phyloP scores from a whole-genome alignment of 2,888 invertebrate genomes.

The Ganaspis brasiliensis region DNA sequence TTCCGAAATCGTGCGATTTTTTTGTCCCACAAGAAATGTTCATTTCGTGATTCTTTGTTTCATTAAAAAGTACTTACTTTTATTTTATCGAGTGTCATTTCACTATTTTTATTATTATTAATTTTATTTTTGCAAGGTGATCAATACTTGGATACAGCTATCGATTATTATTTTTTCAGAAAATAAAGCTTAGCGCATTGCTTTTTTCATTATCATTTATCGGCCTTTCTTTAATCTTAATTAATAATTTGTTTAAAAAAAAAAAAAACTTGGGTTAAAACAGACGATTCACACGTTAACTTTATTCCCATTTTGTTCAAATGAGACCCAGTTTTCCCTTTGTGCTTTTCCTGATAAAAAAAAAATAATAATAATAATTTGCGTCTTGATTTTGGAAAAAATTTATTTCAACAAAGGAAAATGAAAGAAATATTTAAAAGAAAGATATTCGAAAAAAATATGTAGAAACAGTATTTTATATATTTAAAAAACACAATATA shows the following conservation, averaged over 20 bases:
- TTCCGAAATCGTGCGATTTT: no score
- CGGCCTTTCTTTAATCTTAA: neutral
- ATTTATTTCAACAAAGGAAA: neutral
- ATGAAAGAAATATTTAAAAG: neutral
- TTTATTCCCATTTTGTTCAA: neutral
- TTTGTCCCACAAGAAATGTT: no score
- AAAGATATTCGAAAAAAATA: no score
- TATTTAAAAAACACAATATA: no score
- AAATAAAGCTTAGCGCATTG: slow-evolving; percentile 71
- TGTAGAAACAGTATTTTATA: no score
- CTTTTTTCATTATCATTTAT: slow-evolving; percentile 62
- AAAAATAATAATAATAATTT: no score
- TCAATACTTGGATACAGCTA: slow-evolving; percentile 46
- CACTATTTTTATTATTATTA: no score
- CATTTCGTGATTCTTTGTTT: no score
- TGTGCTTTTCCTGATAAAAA: neutral
- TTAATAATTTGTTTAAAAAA: neutral
- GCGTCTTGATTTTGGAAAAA: neutral
- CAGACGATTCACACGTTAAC: neutral
- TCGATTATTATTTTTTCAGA: slow-evolving; percentile 40
- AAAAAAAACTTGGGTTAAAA: neutral
- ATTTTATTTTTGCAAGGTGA: neutral
- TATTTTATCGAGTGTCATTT: neutral
- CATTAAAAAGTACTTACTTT: neutral
- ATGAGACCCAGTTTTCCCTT: neutral